These are phyloP conservation scores for Cydia strobilella DNA, from an alignment of 1,140 invertebrate species.

Conservation along the genomic window DNA sequence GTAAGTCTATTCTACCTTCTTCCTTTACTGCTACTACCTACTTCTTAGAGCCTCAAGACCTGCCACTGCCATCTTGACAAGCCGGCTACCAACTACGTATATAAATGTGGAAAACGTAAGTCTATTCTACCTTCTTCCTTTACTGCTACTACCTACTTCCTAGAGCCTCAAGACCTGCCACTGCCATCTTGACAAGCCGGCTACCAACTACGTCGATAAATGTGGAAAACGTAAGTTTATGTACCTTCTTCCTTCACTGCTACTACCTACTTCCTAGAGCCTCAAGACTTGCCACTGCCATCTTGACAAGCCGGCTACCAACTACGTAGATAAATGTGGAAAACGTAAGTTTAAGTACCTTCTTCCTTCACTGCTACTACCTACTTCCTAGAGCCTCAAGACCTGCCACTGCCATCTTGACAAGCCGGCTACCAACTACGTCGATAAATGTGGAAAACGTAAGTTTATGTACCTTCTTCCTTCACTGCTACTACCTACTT, in stretches of 20 bases:
- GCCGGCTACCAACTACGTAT: conserved; percentile 88
- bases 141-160: too few relatives aligned
- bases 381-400: conserved; percentile 48
- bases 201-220: conserved; percentile 91
- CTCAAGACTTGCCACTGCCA: conserved; percentile 85
- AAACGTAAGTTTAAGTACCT: too few relatives aligned
- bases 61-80: conserved; percentile 87
- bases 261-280: too few relatives aligned
- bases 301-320: conserved; percentile 85
- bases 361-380: too few relatives aligned
- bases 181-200: conserved; percentile 85
- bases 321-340: conserved; percentile 92
- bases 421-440: conserved; percentile 87
- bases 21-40: too few relatives aligned
- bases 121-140: conserved; percentile 37
- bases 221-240: conserved; percentile 86
- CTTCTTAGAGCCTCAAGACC: conserved; percentile 61
- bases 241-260: too few relatives aligned
- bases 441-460: conserved; percentile 91
- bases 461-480: conserved; percentile 83
- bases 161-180: conserved; percentile 81
- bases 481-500: conserved; percentile 51
- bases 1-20: conserved; percentile 74
- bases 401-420: conserved; percentile 87
- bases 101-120: conserved; percentile 90